Base-by-base conservation (phyloP, 2,113 vertebrate species). In the Lampris megalopsis region DNA sequence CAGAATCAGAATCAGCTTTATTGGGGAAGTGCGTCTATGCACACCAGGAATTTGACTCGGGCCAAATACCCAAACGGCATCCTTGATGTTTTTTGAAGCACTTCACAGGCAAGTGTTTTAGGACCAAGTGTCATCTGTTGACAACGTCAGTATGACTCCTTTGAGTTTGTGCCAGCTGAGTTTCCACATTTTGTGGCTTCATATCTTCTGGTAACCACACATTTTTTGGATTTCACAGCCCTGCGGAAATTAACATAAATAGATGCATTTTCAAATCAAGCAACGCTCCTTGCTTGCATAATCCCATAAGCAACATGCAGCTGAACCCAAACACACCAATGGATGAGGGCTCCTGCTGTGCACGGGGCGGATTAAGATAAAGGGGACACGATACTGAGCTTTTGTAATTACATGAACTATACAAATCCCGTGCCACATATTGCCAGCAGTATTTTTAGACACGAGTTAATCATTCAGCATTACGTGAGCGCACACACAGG, bases 341-440 rank as follows among this genome's bases (percentile, higher is more conserved):
- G 2, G 88, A 79, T 75, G 50, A 88, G 58, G 35, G 42, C 83
- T 73, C 42, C 45, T 36, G 73, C 91, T 91, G 91, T 73, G 71
- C 88, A 91, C 91, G 65, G 1, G 7, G 37, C 40, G 81, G 89
- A 90, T 92, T 91, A 87, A 86, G 75, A 85, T 78, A 71, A 76
- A 75, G 87, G 75, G 84, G 86, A 80, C 78, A 80, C 58, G 72
- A 85, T 81, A 78, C 78, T 83, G 80, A 81, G 68, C 81, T 81
- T 84, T 77, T 86, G 84, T 82, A 81, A 67, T 85, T 90, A 84
- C 85, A 84, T 85, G 89, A 91, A 91, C 85, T 71, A 77, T 63
- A 75, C 62, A 85, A 86, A 86, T 70, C 71, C 76, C 47, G 71
- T 61, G 81, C 86, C 77, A 73, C 82, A 83, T 83, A 88, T 86